A percentile compares a stretch with the other conserved stretches of the same genome.
phyloP scores from a whole-genome alignment of 30 jellyfish, hydroid and myxozoan species.

The Cassiopea xamachana region DNA sequence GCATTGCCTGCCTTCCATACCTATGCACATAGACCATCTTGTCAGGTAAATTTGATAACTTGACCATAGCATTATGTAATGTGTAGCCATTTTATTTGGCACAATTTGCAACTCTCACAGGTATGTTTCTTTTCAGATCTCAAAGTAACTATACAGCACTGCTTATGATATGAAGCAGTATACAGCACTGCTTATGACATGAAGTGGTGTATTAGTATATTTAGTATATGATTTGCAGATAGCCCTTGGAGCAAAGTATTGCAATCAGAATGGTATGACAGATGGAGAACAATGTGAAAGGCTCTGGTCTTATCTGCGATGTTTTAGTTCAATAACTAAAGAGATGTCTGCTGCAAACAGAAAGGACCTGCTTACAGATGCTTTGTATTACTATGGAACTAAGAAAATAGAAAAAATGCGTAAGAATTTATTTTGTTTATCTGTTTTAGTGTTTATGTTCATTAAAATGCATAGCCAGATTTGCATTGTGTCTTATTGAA shows the following conservation, averaged over 20 bases:
- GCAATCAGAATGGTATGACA: background rate
- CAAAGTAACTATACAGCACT: background rate
- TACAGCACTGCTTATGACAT: background rate
- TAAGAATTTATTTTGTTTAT: background rate
- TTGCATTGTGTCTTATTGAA: background rate
- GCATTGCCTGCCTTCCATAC: constrained; percentile 15
- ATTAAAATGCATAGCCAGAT: background rate
- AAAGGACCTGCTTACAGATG: constrained; percentile 35
- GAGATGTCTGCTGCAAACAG: constrained; percentile 48
- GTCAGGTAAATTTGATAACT: background rate
- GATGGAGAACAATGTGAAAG: constrained; percentile 51
- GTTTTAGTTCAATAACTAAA: constrained; percentile 33
- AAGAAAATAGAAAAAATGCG: background rate
- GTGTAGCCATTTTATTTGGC: background rate
- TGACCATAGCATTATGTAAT: too few species aligned
- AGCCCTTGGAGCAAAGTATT: background rate
- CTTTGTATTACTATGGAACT: constrained; percentile 16
- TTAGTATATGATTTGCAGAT: background rate
- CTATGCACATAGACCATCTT: constrained; percentile 9
- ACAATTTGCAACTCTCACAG: background rate
- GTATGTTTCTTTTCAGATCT: background rate
- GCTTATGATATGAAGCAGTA: background rate
- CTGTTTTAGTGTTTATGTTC: background rate
- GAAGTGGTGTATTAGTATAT: background rate
- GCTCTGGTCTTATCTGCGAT: constrained; percentile 48